These are phyloP conservation scores for Boloria euphrosyne DNA, from an alignment of 2,888 invertebrate genomes.

Conservation along the genomic window DNA sequence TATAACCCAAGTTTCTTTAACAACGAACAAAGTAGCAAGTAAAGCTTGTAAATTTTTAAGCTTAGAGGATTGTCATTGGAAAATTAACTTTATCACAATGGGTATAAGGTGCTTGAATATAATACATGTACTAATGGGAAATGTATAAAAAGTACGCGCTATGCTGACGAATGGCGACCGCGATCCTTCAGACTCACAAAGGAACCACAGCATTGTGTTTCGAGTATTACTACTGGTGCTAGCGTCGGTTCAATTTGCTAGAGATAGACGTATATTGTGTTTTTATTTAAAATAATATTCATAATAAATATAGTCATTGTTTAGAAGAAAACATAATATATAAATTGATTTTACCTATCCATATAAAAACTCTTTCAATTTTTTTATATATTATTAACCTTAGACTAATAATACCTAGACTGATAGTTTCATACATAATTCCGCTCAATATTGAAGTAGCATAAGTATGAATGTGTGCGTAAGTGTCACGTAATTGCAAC, in stretches of 20 bases:
- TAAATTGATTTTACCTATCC: too few relatives aligned
- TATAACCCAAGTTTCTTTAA: conserved; percentile 18
- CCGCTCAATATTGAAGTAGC: too few relatives aligned
- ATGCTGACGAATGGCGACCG: conserved; percentile 51
- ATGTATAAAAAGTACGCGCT: conserved; percentile 40
- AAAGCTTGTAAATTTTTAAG: conserved; percentile 30
- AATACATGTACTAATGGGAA: conserved; percentile 34
- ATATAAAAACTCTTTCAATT: too few relatives aligned
- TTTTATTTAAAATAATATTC: not conserved
- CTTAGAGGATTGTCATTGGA: not conserved
- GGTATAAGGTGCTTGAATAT: conserved; percentile 17
- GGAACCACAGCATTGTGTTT: conserved; percentile 59
- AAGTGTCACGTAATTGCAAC: too few relatives aligned
- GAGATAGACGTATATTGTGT: not conserved
- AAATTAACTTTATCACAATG: conserved; percentile 19
- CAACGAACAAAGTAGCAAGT: conserved; percentile 32
- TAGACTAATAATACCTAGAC: too few relatives aligned
- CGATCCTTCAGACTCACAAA: conserved; percentile 55
- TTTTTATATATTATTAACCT: too few relatives aligned
- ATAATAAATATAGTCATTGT: too few relatives aligned
- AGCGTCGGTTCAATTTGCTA: conserved; percentile 37
- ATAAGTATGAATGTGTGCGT: too few relatives aligned
- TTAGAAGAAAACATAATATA: too few relatives aligned
- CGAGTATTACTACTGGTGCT: conserved; percentile 51
- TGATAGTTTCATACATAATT: too few relatives aligned